Evolutionary conservation across 1,140 invertebrate genomes (phyloP).

Genomic region (Ostrea denselamellosa): DNA sequence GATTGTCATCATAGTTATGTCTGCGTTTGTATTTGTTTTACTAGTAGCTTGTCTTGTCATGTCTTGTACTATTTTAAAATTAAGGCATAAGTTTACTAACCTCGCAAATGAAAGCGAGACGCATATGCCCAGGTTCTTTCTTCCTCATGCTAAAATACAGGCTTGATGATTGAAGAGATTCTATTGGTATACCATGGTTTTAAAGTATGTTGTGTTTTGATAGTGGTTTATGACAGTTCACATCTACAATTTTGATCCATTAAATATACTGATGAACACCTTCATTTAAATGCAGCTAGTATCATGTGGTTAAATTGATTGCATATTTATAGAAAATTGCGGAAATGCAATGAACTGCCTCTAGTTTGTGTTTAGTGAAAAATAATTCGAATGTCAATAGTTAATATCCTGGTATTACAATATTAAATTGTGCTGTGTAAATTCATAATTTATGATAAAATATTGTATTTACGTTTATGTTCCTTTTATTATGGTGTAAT

Average conservation of each 20-base stretch:
- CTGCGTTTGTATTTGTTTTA: conserved; percentile 44
- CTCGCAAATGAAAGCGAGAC: conserved; percentile 2
- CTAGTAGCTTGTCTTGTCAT: conserved; percentile 34
- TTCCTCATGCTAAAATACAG: conserved; percentile 29
- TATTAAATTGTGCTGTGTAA: neutral
- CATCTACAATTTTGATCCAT: no score
- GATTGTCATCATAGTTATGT: conserved; percentile 47
- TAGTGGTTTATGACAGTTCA: no score
- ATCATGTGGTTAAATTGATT: no score
- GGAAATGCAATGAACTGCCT: no score
- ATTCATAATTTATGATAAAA: neutral
- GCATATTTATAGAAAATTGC: no score
- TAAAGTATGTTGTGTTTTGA: neutral
- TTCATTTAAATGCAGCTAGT: neutral
- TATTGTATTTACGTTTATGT: neutral
- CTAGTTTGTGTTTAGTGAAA: no score
- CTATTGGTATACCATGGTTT: neutral
- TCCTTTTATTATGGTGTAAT: neutral
- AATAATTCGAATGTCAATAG: no score
- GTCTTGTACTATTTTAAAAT: conserved; percentile 23
- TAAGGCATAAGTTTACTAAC: conserved; percentile 1
- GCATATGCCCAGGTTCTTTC: conserved; percentile 26
- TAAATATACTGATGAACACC: neutral
- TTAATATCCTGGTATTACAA: neutral
- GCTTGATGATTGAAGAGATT: neutral